Conservation (phyloP, 2,888 invertebrate genomes). For the Fabriciana adippe region DNA sequence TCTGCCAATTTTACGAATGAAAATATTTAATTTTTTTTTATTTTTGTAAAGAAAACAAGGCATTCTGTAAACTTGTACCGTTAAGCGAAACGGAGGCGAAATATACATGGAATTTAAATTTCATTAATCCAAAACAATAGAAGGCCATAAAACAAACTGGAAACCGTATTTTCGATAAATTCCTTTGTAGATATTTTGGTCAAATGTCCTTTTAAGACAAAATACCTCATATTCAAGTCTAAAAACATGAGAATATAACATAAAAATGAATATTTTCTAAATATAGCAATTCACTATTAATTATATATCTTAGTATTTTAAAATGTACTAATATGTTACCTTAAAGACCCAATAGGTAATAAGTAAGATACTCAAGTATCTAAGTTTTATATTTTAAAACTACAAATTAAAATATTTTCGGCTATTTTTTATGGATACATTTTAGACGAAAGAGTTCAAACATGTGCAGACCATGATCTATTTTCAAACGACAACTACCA, state of each 20-base stretch:
- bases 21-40: neutral
- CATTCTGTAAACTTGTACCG: conserved; percentile 4
- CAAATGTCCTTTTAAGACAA: neutral
- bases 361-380: too few relatives aligned
- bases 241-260: neutral
- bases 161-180: conserved; percentile 11
- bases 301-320: too few relatives aligned
- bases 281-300: neutral
- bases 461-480: too few relatives aligned
- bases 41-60: neutral
- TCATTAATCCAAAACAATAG: conserved; percentile 6
- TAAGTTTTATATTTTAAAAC: too few relatives aligned
- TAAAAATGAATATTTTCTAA: neutral
- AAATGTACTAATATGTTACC: too few relatives aligned
- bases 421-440: too few relatives aligned
- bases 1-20: neutral
- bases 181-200: neutral
- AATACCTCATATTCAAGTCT: neutral
- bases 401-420: too few relatives aligned
- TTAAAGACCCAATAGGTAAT: too few relatives aligned
- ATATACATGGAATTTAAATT: conserved; percentile 5
- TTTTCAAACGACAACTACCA: too few relatives aligned
- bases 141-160: neutral
- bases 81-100: neutral
- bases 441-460: too few relatives aligned